Conservation (phyloP, 2,888 invertebrate species). For the Bimastos eiseni region DNA sequence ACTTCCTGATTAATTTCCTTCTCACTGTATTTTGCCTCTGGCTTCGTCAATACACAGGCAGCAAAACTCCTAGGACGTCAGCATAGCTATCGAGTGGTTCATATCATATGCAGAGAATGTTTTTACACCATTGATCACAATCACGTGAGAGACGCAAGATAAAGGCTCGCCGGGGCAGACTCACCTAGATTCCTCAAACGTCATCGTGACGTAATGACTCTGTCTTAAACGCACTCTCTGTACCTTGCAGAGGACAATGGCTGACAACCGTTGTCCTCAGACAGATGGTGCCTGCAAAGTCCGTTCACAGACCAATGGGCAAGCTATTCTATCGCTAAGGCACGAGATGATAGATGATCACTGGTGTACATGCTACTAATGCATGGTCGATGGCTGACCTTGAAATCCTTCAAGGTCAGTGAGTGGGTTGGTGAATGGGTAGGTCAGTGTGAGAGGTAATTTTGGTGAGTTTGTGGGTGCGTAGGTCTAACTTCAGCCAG, state of each 20-base stretch:
- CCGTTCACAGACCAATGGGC: neutral
- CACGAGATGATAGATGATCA: neutral
- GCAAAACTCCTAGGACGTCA: neutral
- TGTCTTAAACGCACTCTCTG: neutral
- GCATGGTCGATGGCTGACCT: too few species aligned
- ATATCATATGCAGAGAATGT: neutral
- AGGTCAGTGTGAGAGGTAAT: too few species aligned
- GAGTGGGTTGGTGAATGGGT: too few species aligned
- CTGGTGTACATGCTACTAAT: too few species aligned
- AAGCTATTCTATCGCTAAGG: neutral
- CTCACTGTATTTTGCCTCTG: neutral
- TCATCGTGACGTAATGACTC: neutral
- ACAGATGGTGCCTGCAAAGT: neutral
- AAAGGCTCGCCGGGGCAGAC: neutral
- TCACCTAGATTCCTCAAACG: neutral
- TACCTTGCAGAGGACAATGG: neutral
- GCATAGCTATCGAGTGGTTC: neutral
- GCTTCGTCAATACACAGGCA: neutral
- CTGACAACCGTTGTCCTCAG: neutral
- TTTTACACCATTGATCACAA: neutral
- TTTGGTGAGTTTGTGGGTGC: too few species aligned
- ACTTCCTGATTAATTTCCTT: neutral
- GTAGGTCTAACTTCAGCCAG: too few species aligned
- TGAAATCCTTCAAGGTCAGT: too few species aligned
- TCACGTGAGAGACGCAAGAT: neutral